phyloP scores from a whole-genome alignment of 2,113 vertebrate species.

The Peromyscus maniculatus region DNA sequence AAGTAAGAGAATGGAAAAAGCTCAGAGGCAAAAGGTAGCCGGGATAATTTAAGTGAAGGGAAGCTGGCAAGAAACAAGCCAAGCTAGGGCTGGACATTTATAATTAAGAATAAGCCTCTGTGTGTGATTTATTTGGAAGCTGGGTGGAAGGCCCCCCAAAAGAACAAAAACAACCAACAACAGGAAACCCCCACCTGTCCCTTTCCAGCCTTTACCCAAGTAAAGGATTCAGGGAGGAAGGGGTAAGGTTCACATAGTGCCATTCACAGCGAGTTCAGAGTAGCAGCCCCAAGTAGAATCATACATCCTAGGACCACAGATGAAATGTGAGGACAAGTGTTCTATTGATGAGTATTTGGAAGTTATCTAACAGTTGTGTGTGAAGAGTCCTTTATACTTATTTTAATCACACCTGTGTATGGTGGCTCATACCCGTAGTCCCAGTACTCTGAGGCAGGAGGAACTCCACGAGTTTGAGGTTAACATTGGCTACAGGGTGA shows the following conservation, averaged over 20 bases:
- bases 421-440: neutral
- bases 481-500: neutral
- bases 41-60: too few relatives aligned
- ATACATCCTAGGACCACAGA: neutral
- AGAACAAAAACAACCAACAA: too few relatives aligned
- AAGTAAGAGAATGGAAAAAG: too few relatives aligned
- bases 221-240: neutral
- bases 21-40: too few relatives aligned
- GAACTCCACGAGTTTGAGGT: neutral
- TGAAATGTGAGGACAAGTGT: neutral
- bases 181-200: neutral
- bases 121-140: too few relatives aligned
- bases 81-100: too few relatives aligned
- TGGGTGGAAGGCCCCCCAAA: too few relatives aligned
- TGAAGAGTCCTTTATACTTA: neutral
- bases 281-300: neutral
- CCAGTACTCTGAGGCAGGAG: neutral
- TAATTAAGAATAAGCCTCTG: too few relatives aligned
- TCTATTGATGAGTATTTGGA: neutral
- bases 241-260: rapidly evolving
- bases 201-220: neutral
- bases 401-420: neutral
- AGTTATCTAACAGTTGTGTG: neutral
- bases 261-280: neutral
- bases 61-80: too few relatives aligned